Evolutionary conservation across 2,888 invertebrate genomes (phyloP).

Genomic region (Griposia aprilina): DNA sequence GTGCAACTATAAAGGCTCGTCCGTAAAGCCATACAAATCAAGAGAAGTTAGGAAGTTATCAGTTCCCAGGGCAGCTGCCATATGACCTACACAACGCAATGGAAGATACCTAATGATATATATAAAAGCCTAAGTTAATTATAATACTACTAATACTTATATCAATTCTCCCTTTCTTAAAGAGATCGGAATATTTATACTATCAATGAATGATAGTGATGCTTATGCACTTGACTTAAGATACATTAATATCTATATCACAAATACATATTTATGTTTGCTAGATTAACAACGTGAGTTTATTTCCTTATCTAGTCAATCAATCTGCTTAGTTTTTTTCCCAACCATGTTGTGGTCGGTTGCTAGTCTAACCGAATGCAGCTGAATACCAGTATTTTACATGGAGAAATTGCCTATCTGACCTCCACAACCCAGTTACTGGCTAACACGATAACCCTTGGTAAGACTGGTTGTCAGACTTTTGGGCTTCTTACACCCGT

Average conservation of each 20-base stretch:
- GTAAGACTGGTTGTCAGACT: background rate
- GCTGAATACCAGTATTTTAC: background rate
- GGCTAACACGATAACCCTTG: too few relatives aligned
- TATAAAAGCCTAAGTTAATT: slow-evolving; percentile 19
- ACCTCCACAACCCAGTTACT: background rate
- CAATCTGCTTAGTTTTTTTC: background rate
- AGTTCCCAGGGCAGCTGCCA: background rate
- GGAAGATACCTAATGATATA: slow-evolving; percentile 40
- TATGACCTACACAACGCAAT: slow-evolving; percentile 26
- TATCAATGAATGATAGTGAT: slow-evolving; percentile 31
- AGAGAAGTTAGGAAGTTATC: slow-evolving; percentile 5
- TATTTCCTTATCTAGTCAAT: slow-evolving; percentile 17
- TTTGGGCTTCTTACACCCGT: background rate
- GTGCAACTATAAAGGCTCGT: background rate
- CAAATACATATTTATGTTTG: slow-evolving; percentile 32
- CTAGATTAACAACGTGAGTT: slow-evolving; percentile 13
- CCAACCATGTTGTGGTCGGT: background rate
- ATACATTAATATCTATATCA: background rate
- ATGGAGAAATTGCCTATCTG: background rate
- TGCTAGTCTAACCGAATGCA: background rate
- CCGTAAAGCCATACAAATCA: slow-evolving; percentile 4
- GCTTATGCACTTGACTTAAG: slow-evolving; percentile 45
- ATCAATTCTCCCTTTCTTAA: slow-evolving; percentile 9
- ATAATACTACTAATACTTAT: slow-evolving; percentile 15
- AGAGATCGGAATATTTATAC: slow-evolving; percentile 52